Conservation (phyloP, 2,888 invertebrate genomes). For the Sinhomidia bicolor region DNA sequence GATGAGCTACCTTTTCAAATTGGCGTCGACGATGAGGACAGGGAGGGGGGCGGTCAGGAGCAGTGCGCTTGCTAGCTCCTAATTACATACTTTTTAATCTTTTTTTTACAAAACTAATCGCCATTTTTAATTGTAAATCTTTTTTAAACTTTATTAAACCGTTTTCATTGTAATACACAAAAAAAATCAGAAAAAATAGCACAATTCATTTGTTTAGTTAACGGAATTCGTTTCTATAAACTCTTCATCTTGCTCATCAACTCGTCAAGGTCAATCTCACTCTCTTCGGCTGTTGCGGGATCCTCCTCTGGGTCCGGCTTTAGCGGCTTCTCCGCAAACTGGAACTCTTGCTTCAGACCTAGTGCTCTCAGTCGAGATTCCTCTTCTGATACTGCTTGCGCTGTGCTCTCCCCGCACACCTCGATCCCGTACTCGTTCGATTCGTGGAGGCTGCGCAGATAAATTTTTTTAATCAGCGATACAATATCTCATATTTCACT, state of each 20-base stretch:
- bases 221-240: no score
- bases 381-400: conserved; percentile 80
- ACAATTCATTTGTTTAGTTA: no score
- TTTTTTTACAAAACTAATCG: background rate
- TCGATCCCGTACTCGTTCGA: conserved; percentile 95
- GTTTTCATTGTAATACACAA: no score
- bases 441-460: no score
- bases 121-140: background rate
- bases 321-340: conserved; percentile 60
- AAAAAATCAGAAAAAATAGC: no score
- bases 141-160: no score
- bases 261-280: conserved; percentile 93
- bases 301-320: conserved; percentile 81
- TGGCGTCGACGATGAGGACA: conserved; percentile 1
- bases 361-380: conserved; percentile 81
- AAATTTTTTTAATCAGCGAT: no score
- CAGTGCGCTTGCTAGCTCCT: conserved; percentile 50
- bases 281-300: conserved; percentile 82
- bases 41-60: background rate
- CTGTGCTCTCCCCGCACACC: conserved; percentile 88
- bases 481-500: no score
- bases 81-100: background rate
- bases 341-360: conserved; percentile 86
- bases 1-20: conserved; percentile 62
- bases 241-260: conserved; percentile 86